Evolutionary conservation across 2,888 invertebrate genomes (phyloP), one percentile per base, ranked within the genome.

Genomic region (Opisthograptis luteolata): DNA sequence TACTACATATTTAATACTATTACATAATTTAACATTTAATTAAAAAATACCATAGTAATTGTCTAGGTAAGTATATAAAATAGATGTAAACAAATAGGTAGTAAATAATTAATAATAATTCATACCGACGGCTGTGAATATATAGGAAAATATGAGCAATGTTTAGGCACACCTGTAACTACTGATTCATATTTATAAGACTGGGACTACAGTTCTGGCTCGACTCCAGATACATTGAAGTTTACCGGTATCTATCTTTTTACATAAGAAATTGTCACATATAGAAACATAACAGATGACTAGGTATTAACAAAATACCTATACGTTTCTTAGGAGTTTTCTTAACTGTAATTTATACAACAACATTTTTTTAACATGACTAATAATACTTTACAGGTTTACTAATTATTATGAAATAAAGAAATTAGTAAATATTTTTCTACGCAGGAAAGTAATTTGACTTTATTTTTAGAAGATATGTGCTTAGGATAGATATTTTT

Each of bases 321-420:
- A 8, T 5, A 30, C n/a, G 2, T 42, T 25, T 28, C 14, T 2
- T 34, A 13, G 3, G 8, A 40, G 15, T 36, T 30, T 31, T 30
- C 27, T 32, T 36, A 19, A 62, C 40, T 60, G 54, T 60, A 63
- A 44, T 58, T 56, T 62, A 62, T 52, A 63, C 60, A 63, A 62
- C 61, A 57, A 68, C 66, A 64, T 64, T 66, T 62, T n/a, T 65
- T 71, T 70, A 71, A 79, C 73, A 76, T 69, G 60, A 73, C 75
- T 84, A 82, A 71, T 86, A 84, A 84, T 86, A 86, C 83, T 82
- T 78, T 76, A 79, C 66, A 79, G 77, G 69, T 73, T 64, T 54
- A 62, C 48, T 62, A 57, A 59, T 62, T 35, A 52, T 63, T 62
- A 62, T 40, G 27, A 60, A 65, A 54, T 66, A 62, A 63, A 47